phyloP scores from a whole-genome alignment of 2,888 invertebrate genomes.

The Artemia sp. region DNA sequence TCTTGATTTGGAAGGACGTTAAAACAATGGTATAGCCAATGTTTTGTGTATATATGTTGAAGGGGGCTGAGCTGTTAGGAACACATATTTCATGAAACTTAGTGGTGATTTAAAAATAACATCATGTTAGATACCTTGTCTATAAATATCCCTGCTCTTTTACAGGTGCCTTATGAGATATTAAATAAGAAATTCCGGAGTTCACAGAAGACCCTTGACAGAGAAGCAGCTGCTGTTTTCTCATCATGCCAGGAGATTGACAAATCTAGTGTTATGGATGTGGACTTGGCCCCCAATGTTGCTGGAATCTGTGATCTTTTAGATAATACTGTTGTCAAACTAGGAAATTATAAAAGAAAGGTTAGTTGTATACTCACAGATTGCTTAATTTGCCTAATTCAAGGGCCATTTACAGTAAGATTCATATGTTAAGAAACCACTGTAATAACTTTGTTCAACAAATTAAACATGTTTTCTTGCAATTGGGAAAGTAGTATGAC shows the following conservation, averaged over 20 bases:
- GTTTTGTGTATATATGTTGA: not conserved
- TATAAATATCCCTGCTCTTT: slow-evolving; percentile 16
- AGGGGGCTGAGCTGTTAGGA: too few species aligned
- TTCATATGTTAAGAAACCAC: too few species aligned
- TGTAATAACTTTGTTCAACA: too few species aligned
- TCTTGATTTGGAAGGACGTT: too few species aligned
- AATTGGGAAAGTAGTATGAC: too few species aligned
- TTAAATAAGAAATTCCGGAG: slow-evolving; percentile 90
- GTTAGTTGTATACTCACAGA: slow-evolving; percentile 28
- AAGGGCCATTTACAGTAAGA: too few species aligned
- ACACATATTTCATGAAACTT: too few species aligned
- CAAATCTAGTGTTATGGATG: slow-evolving; percentile 37
- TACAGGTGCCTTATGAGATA: slow-evolving; percentile 87
- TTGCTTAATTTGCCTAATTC: too few species aligned
- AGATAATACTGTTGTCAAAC: slow-evolving; percentile 70
- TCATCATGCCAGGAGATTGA: slow-evolving; percentile 62
- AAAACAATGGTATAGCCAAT: not conserved
- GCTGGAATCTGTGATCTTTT: slow-evolving; percentile 61
- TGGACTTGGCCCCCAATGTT: slow-evolving; percentile 32
- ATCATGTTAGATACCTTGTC: slow-evolving; percentile 16
- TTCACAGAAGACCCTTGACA: slow-evolving; percentile 81
- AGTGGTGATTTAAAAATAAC: too few species aligned
- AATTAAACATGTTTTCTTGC: too few species aligned
- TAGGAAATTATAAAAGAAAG: slow-evolving; percentile 77
- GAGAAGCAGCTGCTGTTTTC: slow-evolving; percentile 77